Evolutionary conservation across 1,140 invertebrate genomes (phyloP), one percentile per base, ranked within the genome.

Genomic region (Apis laboriosa): DNA sequence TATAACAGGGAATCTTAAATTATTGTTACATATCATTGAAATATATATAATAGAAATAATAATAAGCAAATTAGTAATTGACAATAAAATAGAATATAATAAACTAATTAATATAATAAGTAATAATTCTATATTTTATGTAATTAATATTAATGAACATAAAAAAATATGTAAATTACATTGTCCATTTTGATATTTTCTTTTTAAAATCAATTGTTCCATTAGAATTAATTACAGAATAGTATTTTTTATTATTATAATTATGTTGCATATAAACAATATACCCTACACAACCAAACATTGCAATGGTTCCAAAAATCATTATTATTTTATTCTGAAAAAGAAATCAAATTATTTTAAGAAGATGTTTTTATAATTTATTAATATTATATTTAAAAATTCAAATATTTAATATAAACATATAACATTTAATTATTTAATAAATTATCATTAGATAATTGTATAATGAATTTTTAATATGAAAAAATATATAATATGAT

Each of bases 241-340:
- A 97, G 90, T 97, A 97, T 74, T 97, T 96, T 92, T 96, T 95
- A 43, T 94, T 94, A 93, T 97, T 96, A 93, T 97, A 97, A 92
- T 97, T 96, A 64, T 94, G 93, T 86, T 97, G 95, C 97, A 98
- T 97, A 89, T 98, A 98, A 13, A 96, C 94, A 64, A 98, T 96
- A 89, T 98, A 98, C 34, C 96, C 96, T 55, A 94, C 74, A 90
- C 95, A 95, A 49, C 95, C 94, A 58, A 92, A 86, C 78, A 98
- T 95, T 34, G 96, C 96, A 66, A 96, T 84, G 21, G 97, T 76
- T 71, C 97, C 97, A 70, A 97, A 80, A 34, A 95, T 95, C 97
- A 98, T 98, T 76, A 97, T 95, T 8, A 96, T 93, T 88, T 96
- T 96, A 94, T 98, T 98, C 97, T 98, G 94, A 90, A 97, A 90